These are phyloP conservation scores for Propithecus deckenii DNA, from an alignment of 2,797 vertebrate species.

Conservation along the genomic window DNA sequence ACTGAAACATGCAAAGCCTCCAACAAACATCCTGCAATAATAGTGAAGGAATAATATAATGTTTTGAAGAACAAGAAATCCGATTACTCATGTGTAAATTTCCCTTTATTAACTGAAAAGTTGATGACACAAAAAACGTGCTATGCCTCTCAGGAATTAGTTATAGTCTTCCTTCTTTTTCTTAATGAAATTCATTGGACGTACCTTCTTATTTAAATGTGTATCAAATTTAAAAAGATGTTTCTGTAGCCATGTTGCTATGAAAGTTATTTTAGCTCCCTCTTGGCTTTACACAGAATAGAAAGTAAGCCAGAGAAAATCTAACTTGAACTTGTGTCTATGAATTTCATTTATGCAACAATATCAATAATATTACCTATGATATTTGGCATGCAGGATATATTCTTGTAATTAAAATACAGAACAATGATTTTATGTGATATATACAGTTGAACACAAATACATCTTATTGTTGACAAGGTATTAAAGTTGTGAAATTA, in stretches of 20 bases:
- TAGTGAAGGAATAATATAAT: background rate
- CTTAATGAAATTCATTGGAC: background rate
- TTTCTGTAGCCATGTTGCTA: background rate
- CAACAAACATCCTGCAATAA: background rate
- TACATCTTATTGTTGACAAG: background rate
- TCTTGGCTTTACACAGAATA: conserved; percentile 11
- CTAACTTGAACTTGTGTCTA: background rate
- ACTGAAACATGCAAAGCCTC: background rate
- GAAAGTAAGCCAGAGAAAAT: background rate
- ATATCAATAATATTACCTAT: background rate
- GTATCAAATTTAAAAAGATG: conserved; percentile 35
- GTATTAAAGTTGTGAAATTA: conserved; percentile 10
- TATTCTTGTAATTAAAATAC: conserved; percentile 4
- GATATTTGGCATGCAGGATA: background rate
- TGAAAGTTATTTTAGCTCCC: conserved; percentile 4
- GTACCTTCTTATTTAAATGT: conserved; percentile 30
- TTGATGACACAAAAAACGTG: background rate
- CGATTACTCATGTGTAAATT: background rate
- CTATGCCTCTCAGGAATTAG: background rate
- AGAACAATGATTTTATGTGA: background rate
- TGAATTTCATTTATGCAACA: background rate
- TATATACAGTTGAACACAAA: background rate
- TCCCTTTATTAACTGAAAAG: conserved; percentile 27
- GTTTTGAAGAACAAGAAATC: background rate
- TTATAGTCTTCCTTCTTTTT: background rate